Conservation (phyloP, 2,113 vertebrate species). For the Smithornis capensis region DNA sequence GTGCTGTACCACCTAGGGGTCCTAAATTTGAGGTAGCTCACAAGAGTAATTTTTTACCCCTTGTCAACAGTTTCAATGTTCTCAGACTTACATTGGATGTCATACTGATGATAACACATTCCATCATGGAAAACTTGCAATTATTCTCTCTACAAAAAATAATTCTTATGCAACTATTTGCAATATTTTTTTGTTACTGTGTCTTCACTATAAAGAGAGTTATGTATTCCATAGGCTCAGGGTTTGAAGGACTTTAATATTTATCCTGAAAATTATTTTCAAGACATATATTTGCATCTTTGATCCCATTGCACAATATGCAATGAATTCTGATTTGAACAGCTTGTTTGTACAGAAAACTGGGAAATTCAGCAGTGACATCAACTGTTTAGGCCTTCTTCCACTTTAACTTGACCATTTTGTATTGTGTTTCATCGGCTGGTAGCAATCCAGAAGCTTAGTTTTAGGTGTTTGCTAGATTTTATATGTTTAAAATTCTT, state of each 20-base stretch:
- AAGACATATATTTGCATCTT: neutral
- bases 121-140: neutral
- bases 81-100: neutral
- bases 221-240: neutral
- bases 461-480: neutral
- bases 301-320: neutral
- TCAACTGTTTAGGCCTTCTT: neutral
- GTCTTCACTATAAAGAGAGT: neutral
- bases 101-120: neutral
- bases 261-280: neutral
- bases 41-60: neutral
- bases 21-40: neutral
- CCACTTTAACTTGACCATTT: neutral
- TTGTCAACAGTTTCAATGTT: neutral
- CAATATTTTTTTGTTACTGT: neutral
- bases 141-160: fast-evolving
- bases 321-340: neutral
- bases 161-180: neutral
- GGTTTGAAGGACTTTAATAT: neutral
- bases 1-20: neutral
- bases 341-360: neutral
- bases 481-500: neutral
- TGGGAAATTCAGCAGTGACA: neutral
- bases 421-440: neutral
- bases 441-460: neutral